Conservation (phyloP, 2,888 invertebrate species). For the Thyatira batis region DNA sequence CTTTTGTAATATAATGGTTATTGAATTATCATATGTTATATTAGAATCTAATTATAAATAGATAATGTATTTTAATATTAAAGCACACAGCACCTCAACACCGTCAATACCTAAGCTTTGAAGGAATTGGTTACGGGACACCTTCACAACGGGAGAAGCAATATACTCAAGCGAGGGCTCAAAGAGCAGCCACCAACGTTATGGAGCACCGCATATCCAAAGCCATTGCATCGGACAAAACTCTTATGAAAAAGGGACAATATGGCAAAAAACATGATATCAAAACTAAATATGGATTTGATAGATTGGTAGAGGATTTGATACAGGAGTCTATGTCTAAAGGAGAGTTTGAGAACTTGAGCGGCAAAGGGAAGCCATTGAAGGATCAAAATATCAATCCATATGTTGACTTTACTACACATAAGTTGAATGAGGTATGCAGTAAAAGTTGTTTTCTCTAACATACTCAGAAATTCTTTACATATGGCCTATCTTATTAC, state of each 20-base stretch:
- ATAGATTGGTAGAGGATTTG: constrained; percentile 94
- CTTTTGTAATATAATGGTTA: no score
- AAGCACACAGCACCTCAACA: constrained; percentile 95
- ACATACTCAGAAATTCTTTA: no score
- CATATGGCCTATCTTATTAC: no score
- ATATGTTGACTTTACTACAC: constrained; percentile 93
- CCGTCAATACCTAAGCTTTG: constrained; percentile 90
- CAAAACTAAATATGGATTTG: constrained; percentile 92
- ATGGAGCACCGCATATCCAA: constrained; percentile 85
- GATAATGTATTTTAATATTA: constrained; percentile 13
- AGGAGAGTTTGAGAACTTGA: constrained; percentile 93
- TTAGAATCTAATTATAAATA: no score
- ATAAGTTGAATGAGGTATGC: constrained; percentile 89
- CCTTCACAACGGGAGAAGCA: constrained; percentile 90
- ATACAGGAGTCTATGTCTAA: constrained; percentile 95
- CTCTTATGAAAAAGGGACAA: constrained; percentile 85
- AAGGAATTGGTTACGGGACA: constrained; percentile 90
- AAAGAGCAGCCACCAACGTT: constrained; percentile 85
- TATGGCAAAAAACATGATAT: constrained; percentile 86
- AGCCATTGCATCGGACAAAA: constrained; percentile 83
- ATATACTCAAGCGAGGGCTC: constrained; percentile 85
- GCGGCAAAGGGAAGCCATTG: constrained; percentile 92
- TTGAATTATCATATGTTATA: no score
- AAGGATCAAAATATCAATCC: constrained; percentile 87
- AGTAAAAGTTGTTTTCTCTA: background rate